A percentile compares a stretch with the other conserved stretches of the same genome.
phyloP scores from a whole-genome alignment of 1,140 invertebrate species.

The Laupala kohalensis region DNA sequence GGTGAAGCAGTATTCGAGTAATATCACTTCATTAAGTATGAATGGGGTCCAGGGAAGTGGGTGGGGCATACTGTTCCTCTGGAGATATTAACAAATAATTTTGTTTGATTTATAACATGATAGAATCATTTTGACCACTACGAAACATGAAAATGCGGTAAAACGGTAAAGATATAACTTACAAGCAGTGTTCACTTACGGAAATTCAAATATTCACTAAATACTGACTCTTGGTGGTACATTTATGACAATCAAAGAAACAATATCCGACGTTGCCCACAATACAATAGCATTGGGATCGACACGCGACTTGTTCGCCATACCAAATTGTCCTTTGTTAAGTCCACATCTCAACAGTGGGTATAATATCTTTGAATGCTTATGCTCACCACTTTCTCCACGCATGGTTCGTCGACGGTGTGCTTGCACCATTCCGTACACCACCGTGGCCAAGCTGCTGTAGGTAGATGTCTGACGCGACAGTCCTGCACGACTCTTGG shows the following conservation, averaged over 20 bases:
- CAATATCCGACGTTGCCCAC: not conserved
- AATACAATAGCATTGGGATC: not conserved
- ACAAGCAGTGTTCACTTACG: no score
- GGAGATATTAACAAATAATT: no score
- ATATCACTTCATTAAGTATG: no score
- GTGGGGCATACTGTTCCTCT: no score
- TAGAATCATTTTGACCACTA: not conserved
- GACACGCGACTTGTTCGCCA: not conserved
- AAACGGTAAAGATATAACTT: not conserved
- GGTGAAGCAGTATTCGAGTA: no score
- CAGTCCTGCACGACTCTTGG: constrained; percentile 32
- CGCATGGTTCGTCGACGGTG: constrained; percentile 29
- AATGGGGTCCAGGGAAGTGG: no score
- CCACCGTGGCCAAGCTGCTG: constrained; percentile 68
- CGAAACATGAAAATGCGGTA: not conserved
- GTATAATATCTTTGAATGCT: not conserved
- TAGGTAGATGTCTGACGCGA: constrained; percentile 55
- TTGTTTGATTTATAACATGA: no score
- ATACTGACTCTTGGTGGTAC: no score
- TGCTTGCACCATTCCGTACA: constrained; percentile 74
- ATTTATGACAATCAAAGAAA: not conserved
- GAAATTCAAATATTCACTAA: not conserved
- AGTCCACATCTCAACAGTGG: not conserved
- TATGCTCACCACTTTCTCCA: not conserved
- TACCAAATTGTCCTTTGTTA: not conserved